Conservation (phyloP, 1,140 invertebrate genomes). For the Temnothorax nylanderi region DNA sequence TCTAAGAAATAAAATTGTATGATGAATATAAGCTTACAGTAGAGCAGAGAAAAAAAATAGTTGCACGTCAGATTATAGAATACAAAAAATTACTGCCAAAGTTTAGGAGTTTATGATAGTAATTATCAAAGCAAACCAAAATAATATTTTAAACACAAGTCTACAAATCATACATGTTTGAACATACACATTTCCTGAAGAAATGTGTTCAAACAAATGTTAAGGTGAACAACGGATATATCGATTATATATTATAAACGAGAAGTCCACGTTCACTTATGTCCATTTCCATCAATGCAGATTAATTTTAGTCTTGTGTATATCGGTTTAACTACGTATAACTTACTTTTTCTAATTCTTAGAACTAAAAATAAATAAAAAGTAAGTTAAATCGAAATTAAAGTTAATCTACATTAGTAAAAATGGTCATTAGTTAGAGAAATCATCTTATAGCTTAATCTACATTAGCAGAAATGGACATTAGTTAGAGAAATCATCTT, state of each 20-base stretch:
- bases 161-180: background rate
- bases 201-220: slow-evolving; percentile 1
- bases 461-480: too few species aligned
- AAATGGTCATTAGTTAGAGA: too few species aligned
- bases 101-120: background rate
- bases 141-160: background rate
- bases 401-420: too few species aligned
- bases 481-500: background rate
- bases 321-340: too few species aligned
- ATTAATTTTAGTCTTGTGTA: too few species aligned
- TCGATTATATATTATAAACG: background rate
- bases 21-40: background rate
- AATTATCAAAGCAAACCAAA: background rate
- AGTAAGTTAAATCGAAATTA: too few species aligned
- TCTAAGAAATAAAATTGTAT: background rate
- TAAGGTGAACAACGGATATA: background rate
- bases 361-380: too few species aligned
- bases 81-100: slow-evolving; percentile 10
- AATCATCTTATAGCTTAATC: background rate
- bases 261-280: background rate
- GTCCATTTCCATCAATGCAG: too few species aligned
- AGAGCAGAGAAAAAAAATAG: background rate
- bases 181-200: background rate
- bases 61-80: background rate
- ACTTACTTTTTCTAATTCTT: too few species aligned